Conservation (phyloP, 2,113 vertebrate species). For the Podarcis raffonei region DNA sequence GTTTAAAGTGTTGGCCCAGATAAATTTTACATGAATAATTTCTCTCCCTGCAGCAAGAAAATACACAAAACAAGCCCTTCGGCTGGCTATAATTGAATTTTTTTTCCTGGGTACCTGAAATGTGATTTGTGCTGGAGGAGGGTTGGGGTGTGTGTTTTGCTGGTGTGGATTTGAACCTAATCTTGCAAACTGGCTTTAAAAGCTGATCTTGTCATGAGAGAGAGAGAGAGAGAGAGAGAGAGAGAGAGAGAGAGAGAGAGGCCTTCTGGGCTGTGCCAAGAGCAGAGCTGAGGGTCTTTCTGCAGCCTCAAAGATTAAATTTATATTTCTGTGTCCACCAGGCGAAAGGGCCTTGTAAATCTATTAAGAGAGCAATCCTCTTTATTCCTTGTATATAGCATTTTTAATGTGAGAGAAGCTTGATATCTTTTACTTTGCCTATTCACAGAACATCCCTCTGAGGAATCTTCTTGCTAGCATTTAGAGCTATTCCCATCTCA, state of each 20-base stretch:
- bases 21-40: constrained; percentile 30
- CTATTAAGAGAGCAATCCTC: background rate
- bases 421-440: background rate
- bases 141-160: background rate
- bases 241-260: background rate
- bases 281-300: background rate
- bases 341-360: background rate
- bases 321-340: background rate
- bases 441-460: background rate
- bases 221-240: background rate
- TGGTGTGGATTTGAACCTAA: constrained; percentile 2
- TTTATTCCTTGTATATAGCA: background rate
- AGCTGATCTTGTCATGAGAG: background rate
- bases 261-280: background rate
- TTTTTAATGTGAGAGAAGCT: background rate
- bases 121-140: background rate
- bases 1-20: constrained; percentile 25
- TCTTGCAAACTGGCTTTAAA: constrained; percentile 28
- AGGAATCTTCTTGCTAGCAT: background rate
- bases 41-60: constrained; percentile 14
- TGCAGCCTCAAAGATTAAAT: background rate
- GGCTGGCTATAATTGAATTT: constrained; percentile 6
- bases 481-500: background rate
- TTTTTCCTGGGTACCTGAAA: background rate
- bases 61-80: background rate